Conservation (phyloP, 92 coral and sea anemone species). For the Virgularia gustaviana region DNA sequence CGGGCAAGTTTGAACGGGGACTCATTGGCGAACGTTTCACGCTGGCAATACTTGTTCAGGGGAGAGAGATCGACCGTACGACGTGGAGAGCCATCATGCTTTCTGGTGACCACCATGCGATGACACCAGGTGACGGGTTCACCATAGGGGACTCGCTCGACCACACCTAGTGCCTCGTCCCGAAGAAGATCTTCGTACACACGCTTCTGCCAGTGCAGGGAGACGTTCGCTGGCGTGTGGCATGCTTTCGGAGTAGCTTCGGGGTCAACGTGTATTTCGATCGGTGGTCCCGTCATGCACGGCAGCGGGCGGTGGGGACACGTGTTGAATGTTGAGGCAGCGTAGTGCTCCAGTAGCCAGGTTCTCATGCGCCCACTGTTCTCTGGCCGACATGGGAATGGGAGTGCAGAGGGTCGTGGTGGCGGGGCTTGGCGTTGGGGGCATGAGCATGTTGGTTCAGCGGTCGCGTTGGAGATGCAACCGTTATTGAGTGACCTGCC, state of each 20-base stretch:
- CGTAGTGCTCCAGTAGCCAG: slow-evolving; percentile 11
- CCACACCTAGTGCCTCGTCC: slow-evolving; percentile 62
- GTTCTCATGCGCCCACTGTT: slow-evolving; percentile 36
- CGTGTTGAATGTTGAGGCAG: slow-evolving; percentile 38
- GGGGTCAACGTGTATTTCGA: slow-evolving; percentile 30
- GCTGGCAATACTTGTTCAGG: slow-evolving; percentile 49
- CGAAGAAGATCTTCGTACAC: slow-evolving; percentile 27
- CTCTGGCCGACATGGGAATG: slow-evolving; percentile 39
- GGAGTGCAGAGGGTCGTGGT: slow-evolving; percentile 23
- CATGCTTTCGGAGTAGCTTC: slow-evolving; percentile 32
- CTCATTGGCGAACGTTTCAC: slow-evolving; percentile 52
- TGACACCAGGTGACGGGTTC: slow-evolving; percentile 68
- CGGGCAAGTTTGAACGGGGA: slow-evolving; percentile 58
- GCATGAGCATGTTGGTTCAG: slow-evolving; percentile 41
- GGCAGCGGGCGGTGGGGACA: slow-evolving; percentile 39
- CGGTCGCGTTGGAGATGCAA: slow-evolving; percentile 18
- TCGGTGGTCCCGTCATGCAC: slow-evolving; percentile 31
- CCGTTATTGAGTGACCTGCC: slow-evolving; percentile 16
- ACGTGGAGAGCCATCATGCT: slow-evolving; percentile 66
- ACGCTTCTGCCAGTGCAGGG: slow-evolving; percentile 35
- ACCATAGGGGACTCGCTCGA: slow-evolving; percentile 63
- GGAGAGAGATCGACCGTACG: slow-evolving; percentile 56
- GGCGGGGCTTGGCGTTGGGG: slow-evolving; percentile 32
- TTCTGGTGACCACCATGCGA: slow-evolving; percentile 56
- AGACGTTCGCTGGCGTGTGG: slow-evolving; percentile 37